Percentiles rank a stretch among this genome's conserved stretches.
phyloP scores from a whole-genome alignment of 2,113 vertebrate species.

The Calidris pugnax region DNA sequence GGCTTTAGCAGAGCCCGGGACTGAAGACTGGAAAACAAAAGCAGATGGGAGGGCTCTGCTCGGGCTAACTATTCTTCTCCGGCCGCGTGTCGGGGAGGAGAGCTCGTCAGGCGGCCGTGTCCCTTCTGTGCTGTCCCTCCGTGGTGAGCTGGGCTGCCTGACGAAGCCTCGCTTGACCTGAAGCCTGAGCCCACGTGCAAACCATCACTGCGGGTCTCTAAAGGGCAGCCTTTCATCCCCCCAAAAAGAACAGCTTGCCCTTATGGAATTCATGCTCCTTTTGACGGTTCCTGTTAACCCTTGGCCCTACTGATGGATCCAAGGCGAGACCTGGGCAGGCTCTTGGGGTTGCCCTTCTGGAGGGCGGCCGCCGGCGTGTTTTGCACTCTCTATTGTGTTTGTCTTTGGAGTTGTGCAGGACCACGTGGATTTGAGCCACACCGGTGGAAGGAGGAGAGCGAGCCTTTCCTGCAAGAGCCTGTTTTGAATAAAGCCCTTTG shows the following conservation, averaged over 20 bases:
- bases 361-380: rapidly evolving
- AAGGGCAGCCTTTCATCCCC: not conserved
- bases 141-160: not conserved
- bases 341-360: rapidly evolving
- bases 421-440: rapidly evolving
- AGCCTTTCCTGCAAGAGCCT: not conserved
- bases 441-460: rapidly evolving
- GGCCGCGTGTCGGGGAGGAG: not conserved
- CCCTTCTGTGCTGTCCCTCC: slow-evolving; percentile 21
- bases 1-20: slow-evolving; percentile 72
- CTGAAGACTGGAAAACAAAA: slow-evolving; percentile 76
- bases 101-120: not conserved
- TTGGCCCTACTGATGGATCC: not conserved
- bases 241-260: not conserved
- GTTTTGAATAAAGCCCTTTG: not conserved
- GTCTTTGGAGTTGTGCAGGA: not conserved
- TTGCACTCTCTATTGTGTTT: not conserved
- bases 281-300: slow-evolving; percentile 31
- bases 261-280: not conserved
- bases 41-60: slow-evolving; percentile 73
- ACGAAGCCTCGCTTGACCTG: not conserved
- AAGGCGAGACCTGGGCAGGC: not conserved
- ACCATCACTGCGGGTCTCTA: not conserved
- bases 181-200: not conserved
- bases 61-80: slow-evolving; percentile 54